Conservation (phyloP, 2,888 invertebrate species). For the Gastrophysa polygoni region DNA sequence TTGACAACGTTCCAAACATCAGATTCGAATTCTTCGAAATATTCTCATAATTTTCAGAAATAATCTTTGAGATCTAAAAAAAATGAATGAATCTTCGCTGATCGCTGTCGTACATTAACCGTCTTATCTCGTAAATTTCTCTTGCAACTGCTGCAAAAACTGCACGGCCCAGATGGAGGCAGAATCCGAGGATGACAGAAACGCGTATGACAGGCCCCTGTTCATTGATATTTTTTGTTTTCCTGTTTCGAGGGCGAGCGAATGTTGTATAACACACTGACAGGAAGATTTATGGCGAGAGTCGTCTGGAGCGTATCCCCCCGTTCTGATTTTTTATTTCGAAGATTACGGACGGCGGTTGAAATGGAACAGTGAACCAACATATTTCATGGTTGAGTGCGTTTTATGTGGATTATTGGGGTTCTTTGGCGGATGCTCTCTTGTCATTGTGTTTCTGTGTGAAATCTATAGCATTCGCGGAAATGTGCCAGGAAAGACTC, state of each 20-base stretch:
- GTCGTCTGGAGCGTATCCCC: neutral
- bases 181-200: neutral
- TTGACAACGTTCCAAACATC: no score
- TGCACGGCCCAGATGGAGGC: neutral
- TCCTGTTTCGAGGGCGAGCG: neutral
- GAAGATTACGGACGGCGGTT: neutral
- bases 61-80: no score
- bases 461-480: no score
- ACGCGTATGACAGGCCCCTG: neutral
- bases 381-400: neutral
- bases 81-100: no score
- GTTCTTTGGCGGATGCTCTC: no score
- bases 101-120: no score
- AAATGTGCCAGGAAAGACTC: no score
- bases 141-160: neutral
- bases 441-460: no score
- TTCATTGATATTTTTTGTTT: neutral
- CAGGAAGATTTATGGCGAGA: neutral
- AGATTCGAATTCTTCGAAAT: no score
- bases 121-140: no score
- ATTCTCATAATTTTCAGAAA: no score
- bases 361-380: neutral
- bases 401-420: neutral
- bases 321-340: neutral
- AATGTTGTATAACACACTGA: neutral